Evolutionary conservation across 1,140 invertebrate genomes (phyloP), one percentile per base, ranked within the genome.

Genomic region (Rhynchophorus ferrugineus): DNA sequence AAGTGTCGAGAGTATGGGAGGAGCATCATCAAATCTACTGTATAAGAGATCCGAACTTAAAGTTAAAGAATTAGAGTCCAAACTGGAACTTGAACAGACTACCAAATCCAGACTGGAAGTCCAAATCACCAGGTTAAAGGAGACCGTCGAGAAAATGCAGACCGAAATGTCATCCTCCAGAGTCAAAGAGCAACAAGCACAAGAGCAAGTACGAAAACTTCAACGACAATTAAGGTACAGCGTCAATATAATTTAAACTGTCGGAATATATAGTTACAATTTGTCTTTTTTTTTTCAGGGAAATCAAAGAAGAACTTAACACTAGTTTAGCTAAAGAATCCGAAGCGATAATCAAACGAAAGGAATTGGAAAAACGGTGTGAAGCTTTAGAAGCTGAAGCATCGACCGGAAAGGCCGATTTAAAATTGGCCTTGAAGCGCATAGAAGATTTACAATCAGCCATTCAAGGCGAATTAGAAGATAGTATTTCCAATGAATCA

Each of bases 11-110:
- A 82, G 82, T 34, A 68, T 82, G 51, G 85, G 85, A 0, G 89
- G 91, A 66, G 80, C 83, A 3, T 84, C 85, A 7, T 83, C 79
- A 47, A 87, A 83, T 61, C 81, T 83, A 69, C 80, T 88, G 62
- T 81, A 78, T 22, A 85, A 75, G 57, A 61, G 75, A 24, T 75
- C 90, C 44, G 88, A 92, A 67, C 76, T 88, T 58, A 87, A 86
- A 62, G 80, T 84, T 1, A 82, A 91, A 71, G 93, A 96, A 64
- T 71, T 95, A 35, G 91, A 95, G 66, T 90, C 87, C 1, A 87
- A 87, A 57, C 71, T 95, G 18, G 91, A 95, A 58, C 72, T 95
- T 44, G 92, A 96, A 65, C 82, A 85, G 62, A 91, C 90, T 1
- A 89, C 88, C 1, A 80, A 84, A 58, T 77, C 83, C 5, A 79